Evolutionary conservation across 2,888 invertebrate species (phyloP), one percentile per base, ranked within the genome.

Genomic region (Folsomia candida): DNA sequence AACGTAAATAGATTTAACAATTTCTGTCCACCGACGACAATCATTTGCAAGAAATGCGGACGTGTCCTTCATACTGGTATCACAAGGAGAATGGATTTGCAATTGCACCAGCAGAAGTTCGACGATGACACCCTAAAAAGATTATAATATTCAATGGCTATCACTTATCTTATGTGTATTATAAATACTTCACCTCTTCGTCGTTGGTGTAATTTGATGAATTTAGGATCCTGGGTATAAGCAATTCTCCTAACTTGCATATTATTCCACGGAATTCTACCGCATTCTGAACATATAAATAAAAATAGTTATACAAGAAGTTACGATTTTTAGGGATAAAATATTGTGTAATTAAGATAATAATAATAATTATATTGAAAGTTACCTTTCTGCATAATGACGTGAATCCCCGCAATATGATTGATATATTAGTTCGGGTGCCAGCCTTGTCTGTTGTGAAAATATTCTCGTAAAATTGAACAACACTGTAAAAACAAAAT

Each of bases 71-170:
- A 63, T 29, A 2, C 67, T 64, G 14, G 76, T 68, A 63, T 80
- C 77, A 68, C 64, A 74, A 1, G 87, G 87, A 81, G 86, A 84
- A 81, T 87, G 87, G 29, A 86, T 80, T 74, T 83, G 81, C 18
- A 87, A 77, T 81, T 87, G 85, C n/a, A 87, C 80, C 2, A 85
- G 78, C 24, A 86, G 81, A 75, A 86, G 84, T 72, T 86, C 83
- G 59, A 72, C 59, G 20, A 74, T 62, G 3, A 68, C 72, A 4
- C n/a, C 61, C 73, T 76, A 51, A 20, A 47, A 54, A 28, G 18
- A 22, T 51, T 11, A 51, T 28, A 28, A 58, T 25, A 60, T 14
- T 27, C 58, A 28, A 27, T 57, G 3, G 27, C 27, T 25, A 20
- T 27, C 27, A 25, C 25, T 66, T 18, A 24, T 29, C 54, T 18